Base-by-base conservation (phyloP, 1,140 invertebrate genomes). In the Choristoneura fumiferana region DNA sequence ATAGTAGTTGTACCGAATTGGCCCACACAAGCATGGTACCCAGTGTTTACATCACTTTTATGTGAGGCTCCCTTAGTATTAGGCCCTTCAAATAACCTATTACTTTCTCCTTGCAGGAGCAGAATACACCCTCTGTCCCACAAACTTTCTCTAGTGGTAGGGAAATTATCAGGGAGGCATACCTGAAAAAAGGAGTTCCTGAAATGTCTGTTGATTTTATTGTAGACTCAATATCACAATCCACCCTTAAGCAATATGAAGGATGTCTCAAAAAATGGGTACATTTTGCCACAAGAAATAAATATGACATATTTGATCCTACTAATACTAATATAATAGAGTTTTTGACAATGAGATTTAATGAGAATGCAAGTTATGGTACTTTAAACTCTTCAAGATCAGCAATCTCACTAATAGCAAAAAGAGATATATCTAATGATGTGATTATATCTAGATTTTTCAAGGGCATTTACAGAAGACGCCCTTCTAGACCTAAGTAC, bases 281-380 rank as follows among this genome's bases (percentile, higher is more conserved):
- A 10, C 10, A 37, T 37, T 37, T 37, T 37, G 36, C 36, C 13
- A 37, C 36, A 37, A 37, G 3, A n/a, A 9, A 37, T 4, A 37
- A 37, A n/a, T 37, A 37, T n/a, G 36, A 37, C 9, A 37, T 37
- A 37, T 37, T 37, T 37, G 36, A 37, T 37, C 36, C 36, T 37
- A 37, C 8, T 12, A 6, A 12, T 37, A 12, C 36, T n/a, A 37
- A 37, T 37, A 12, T 37, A n/a, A 37, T 37, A 37, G 36, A 37
- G 36, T 37, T 37, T 37, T 37, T 37, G 36, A 37, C 36, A 37
- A 37, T 37, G 36, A 37, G 36, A 37, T 37, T 37, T 4, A 37
- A 37, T 37, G 36, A 37, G 36, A 37, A 37, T 37, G 36, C 36
- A 37, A 37, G 36, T 37, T 37, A 37, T 37, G 36, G 36, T 37